phyloP scores from a whole-genome alignment of 2,797 vertebrate genomes.

The Emydoidea blandingii region DNA sequence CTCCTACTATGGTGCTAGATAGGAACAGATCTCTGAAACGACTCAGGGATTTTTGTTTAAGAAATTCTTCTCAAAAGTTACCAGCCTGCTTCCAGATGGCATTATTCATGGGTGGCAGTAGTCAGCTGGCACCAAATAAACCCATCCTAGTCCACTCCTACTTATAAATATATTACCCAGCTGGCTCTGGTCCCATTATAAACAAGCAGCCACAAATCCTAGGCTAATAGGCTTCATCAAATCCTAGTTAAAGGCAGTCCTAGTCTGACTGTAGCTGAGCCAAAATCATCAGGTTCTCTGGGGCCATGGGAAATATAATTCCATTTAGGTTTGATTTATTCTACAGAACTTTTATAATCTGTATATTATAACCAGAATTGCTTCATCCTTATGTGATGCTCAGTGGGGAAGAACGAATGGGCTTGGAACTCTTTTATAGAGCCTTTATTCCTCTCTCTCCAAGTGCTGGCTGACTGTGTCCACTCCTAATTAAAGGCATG shows the following conservation, averaged over 20 bases:
- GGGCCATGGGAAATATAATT: constrained; percentile 5
- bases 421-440: constrained; percentile 21
- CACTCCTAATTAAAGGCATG: constrained; percentile 59
- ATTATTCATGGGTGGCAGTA: neutral
- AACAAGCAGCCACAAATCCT: constrained; percentile 28
- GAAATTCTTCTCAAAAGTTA: neutral
- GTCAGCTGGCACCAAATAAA: neutral
- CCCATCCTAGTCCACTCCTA: neutral
- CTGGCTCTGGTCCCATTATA: constrained; percentile 12
- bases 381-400: neutral
- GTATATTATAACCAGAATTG: constrained; percentile 24
- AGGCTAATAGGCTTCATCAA: constrained; percentile 27
- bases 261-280: neutral
- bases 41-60: neutral
- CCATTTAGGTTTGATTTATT: constrained; percentile 31
- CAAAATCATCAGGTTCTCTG: constrained; percentile 8
- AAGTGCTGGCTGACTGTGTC: constrained; percentile 51
- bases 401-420: neutral
- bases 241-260: neutral
- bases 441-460: constrained; percentile 39
- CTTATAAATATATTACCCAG: neutral
- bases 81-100: constrained; percentile 17
- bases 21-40: neutral
- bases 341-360: constrained; percentile 28
- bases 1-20: neutral